These are phyloP conservation scores for Nerophis ophidion DNA, from an alignment of 2,113 vertebrate genomes.

Conservation along the genomic window DNA sequence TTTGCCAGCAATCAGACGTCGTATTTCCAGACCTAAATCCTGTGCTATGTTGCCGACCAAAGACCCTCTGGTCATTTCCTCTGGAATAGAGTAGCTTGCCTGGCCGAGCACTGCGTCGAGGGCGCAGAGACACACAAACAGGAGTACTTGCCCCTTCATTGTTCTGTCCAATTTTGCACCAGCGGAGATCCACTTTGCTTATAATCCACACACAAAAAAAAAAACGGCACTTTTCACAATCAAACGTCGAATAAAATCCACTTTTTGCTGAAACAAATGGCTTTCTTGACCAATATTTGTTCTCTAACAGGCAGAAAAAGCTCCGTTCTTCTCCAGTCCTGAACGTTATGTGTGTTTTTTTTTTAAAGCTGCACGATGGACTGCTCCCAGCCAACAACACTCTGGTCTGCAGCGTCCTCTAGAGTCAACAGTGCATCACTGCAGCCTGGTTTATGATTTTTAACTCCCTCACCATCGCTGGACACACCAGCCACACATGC, in stretches of 20 bases:
- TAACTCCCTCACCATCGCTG: neutral
- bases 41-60: conserved; percentile 9
- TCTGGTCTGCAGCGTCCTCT: conserved; percentile 7
- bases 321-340: neutral
- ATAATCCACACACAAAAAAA: neutral
- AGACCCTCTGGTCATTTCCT: conserved; percentile 11
- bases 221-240: neutral
- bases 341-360: neutral
- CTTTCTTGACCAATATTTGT: neutral
- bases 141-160: conserved; percentile 13
- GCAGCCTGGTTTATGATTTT: neutral
- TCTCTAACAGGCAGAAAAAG: neutral
- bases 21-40: conserved; percentile 7
- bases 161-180: conserved; percentile 2
- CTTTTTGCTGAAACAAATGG: neutral
- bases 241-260: neutral
- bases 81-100: conserved; percentile 14
- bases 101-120: conserved; percentile 5
- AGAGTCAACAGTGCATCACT: conserved; percentile 5
- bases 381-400: neutral
- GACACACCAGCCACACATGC: neutral
- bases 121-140: conserved; percentile 4
- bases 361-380: neutral
- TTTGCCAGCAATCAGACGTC: conserved; percentile 2
- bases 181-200: neutral